Base-by-base conservation (phyloP, 2,797 vertebrate species). In the Poecilia velifera region DNA sequence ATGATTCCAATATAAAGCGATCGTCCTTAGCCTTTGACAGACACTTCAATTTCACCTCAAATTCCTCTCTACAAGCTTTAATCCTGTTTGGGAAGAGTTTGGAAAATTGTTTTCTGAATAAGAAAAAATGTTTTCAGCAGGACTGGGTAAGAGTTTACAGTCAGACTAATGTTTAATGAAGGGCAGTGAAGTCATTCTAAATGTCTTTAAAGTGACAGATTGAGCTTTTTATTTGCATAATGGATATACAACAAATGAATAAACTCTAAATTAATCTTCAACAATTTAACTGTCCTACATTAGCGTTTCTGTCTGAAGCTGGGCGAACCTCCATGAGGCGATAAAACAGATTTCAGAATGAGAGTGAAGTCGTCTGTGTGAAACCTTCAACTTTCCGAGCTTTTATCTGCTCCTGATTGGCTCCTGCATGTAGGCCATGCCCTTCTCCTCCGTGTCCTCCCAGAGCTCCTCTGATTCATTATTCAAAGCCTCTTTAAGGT, bases 401-500 rank as follows among this genome's bases (percentile, higher is more conserved):
- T 0, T 47, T 87, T 90, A 90, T 91, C 87, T 84, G 81, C 81
- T 2, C 16, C 86, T 74, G 91, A 86, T 89, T 84, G 88, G 83
- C 80, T 87, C 6, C 55, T 75, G 77, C 82, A 92, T 92, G 90
- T 80, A 87, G 90, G 90, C 86, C 92, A 89, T 83, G 79, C 87
- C 77, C 84, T 78, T 77, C 86, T 88, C 87, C 82, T 75, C 71
- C 43, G 0, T 10, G 70, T 92, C 92, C 89, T 92, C 70, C 3
- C 88, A 92, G 90, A 93, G 89, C 80, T 88, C 83, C 12, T 78
- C 91, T 86, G 88, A 90, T 91, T 91, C 89, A 90, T 90, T 90
- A 84, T 82, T 86, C 84, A 84, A 85, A 90, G 85, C 87, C 84
- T 88, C 84, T 91, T 91, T 84, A 83, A 90, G 89, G 86, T 85